Percentiles rank a stretch among this genome's conserved stretches.
Conservation (phyloP, 1,140 invertebrate genomes). For the Drosophila kohkoa region DNA sequence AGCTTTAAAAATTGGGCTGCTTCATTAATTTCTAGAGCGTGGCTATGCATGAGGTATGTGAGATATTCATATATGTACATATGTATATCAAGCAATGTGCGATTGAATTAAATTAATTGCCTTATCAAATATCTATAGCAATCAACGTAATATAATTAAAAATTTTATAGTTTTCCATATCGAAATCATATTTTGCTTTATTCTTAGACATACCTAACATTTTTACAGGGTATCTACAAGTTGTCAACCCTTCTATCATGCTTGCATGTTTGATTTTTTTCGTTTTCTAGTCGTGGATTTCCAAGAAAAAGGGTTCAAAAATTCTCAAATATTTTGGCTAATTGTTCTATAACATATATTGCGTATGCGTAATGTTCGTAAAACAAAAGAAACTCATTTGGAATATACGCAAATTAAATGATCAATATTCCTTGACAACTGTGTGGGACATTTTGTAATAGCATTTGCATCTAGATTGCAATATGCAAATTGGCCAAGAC, state of each 20-base stretch:
- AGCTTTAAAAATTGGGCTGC: conserved; percentile 39
- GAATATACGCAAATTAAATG: background rate
- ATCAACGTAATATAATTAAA: too few relatives aligned
- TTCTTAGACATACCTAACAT: too few relatives aligned
- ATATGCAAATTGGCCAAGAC: conserved; percentile 43
- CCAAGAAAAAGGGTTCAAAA: conserved; percentile 59
- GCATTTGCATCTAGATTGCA: conserved; percentile 38
- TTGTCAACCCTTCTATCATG: background rate
- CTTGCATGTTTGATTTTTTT: background rate
- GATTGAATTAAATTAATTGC: too few relatives aligned
- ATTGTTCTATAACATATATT: conserved; percentile 56
- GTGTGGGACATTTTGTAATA: conserved; percentile 31
- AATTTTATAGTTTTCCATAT: too few relatives aligned
- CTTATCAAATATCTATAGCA: too few relatives aligned
- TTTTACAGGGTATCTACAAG: conserved; percentile 7
- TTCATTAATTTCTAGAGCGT: background rate
- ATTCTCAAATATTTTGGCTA: conserved; percentile 20
- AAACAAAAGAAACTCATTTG: background rate
- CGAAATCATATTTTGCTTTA: too few relatives aligned
- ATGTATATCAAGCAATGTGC: too few relatives aligned
- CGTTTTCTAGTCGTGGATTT: conserved; percentile 32
- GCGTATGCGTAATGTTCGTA: conserved; percentile 62
- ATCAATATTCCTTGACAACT: conserved; percentile 11
- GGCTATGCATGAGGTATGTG: background rate
- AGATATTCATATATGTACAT: background rate